Percentiles rank a stretch among this genome's conserved stretches.
Evolutionary conservation across 2,113 vertebrate genomes (phyloP).

Genomic region (Picathartes gymnocephalus): DNA sequence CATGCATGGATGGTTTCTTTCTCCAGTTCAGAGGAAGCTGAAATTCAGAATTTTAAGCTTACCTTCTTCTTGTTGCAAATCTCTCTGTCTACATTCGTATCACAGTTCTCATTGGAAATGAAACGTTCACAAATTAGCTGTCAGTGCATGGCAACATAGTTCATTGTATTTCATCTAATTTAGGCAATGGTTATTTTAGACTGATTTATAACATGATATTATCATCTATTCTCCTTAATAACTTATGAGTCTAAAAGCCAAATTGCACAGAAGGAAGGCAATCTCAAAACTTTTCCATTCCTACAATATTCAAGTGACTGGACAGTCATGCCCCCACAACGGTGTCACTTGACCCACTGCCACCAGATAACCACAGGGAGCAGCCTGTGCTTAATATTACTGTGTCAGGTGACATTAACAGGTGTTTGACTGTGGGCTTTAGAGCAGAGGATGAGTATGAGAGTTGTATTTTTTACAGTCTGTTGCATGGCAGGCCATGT

Average conservation of each 20-base stretch:
- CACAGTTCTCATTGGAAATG: neutral
- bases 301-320: neutral
- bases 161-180: neutral
- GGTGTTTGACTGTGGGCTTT: neutral
- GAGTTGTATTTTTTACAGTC: neutral
- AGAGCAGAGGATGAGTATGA: neutral
- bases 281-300: neutral
- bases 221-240: neutral
- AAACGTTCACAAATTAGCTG: neutral
- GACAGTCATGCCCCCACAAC: neutral
- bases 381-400: neutral
- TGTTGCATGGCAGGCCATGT: neutral
- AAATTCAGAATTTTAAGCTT: neutral
- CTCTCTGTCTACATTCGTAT: neutral
- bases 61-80: neutral
- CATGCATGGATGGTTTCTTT: neutral
- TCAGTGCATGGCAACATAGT: neutral
- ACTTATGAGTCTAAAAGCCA: neutral
- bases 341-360: neutral
- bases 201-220: neutral
- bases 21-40: neutral
- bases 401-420: neutral
- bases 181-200: neutral
- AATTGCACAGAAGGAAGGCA: neutral
- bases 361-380: neutral